phyloP scores from a whole-genome alignment of 2,888 invertebrate genomes.

The Melikaiella ostensackeni region DNA sequence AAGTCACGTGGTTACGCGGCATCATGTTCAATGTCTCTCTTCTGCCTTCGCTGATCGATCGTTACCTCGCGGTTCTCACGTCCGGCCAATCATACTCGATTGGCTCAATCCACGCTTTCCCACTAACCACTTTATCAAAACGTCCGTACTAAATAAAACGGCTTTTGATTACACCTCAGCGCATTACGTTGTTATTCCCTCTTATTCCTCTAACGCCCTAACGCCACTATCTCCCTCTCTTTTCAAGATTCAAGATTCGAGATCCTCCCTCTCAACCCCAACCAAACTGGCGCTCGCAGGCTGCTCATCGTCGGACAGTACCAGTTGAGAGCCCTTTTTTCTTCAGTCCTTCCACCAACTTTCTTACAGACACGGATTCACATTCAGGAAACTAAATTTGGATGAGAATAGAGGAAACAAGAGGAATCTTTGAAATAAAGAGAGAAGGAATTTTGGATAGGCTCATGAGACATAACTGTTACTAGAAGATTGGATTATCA shows the following conservation, averaged over 20 bases:
- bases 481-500: slow-evolving; percentile 1
- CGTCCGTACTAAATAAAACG: slow-evolving; percentile 71
- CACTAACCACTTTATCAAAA: slow-evolving; percentile 76
- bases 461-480: not conserved
- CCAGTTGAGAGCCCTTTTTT: slow-evolving; percentile 34
- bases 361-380: slow-evolving; percentile 28
- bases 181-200: slow-evolving; percentile 67
- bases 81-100: slow-evolving; percentile 74
- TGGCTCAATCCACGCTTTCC: slow-evolving; percentile 74
- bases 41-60: slow-evolving; percentile 25
- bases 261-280: not conserved
- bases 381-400: not conserved
- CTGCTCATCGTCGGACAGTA: not conserved
- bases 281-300: not conserved
- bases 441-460: too few species aligned
- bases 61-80: slow-evolving; percentile 66
- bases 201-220: slow-evolving; percentile 63
- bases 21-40: slow-evolving; percentile 17
- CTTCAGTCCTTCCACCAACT: not conserved
- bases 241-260: slow-evolving; percentile 1
- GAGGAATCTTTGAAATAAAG: too few species aligned
- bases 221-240: slow-evolving; percentile 48
- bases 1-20: slow-evolving; percentile 4
- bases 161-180: slow-evolving; percentile 71
- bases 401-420: not conserved